Base-by-base conservation (phyloP, 2,113 vertebrate genomes). In the Ctenomys sociabilis region DNA sequence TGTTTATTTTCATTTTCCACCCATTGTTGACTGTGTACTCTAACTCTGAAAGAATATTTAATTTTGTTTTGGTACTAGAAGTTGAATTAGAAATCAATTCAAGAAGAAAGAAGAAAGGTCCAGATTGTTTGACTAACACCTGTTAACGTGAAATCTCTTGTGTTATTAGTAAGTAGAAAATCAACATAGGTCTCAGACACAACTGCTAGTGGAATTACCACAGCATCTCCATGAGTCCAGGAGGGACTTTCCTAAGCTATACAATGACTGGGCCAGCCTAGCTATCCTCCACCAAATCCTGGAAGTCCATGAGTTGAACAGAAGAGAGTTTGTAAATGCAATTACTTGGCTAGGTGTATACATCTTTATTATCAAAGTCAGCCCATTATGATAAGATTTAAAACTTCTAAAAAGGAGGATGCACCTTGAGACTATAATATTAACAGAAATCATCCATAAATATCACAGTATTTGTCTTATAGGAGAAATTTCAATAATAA, bases 21-120 rank as follows among this genome's bases (percentile, higher is more conserved):
- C 37, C 37, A 64, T 0, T 63, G 30, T 9, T 91, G 81, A 85
- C 49, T 52, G 30, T 64, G 66, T 49, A 26, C 26, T 84, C 68
- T 84, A 78, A 40, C 57, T 78, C 32, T 43, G 26, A 81, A 93
- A 89, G 64, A 3, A 30, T n/a, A 5, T 87, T 96, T 94, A 68
- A 28, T 59, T 77, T 95, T 32, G 37, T 49, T 92, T 97, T 91
- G 82, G 66, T 80, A 88, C 77, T 30, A 88, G 26, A 88, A 45
- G 59, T 52, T 24, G 82, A 97, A 83, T 91, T 72, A 94, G 57
- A 45, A 35, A 95, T 54, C 43, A 78, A 5, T 17, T 83, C 26
- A 95, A 90, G 64, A 95, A 61, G 63, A 66, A 90, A 96, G 85
- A 94, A 91, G 75, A 72, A 94, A 94, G 85, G 57, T 32, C 68